These are phyloP conservation scores for Hycleus phaleratus DNA, from an alignment of 1,140 invertebrate genomes.

Conservation along the genomic window DNA sequence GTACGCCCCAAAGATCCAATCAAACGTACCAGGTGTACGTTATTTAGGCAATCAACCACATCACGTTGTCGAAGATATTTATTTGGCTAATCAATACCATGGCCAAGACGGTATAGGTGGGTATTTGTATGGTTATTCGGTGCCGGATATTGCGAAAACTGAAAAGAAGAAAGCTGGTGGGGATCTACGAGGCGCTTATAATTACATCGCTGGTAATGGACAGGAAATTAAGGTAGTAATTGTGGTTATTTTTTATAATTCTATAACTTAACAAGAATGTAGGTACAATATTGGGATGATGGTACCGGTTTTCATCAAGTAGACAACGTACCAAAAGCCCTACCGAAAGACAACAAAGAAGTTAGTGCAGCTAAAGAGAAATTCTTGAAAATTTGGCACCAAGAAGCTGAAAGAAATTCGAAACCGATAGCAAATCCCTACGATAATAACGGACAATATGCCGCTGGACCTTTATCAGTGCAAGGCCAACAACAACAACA, in stretches of 20 bases:
- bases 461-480: slow-evolving; percentile 19
- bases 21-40: slow-evolving; percentile 42
- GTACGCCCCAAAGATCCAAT: slow-evolving; percentile 46
- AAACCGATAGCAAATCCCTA: slow-evolving; percentile 29
- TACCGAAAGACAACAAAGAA: slow-evolving; percentile 51
- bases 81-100: slow-evolving; percentile 55
- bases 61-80: slow-evolving; percentile 58
- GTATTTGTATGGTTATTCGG: slow-evolving; percentile 55
- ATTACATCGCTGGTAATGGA: slow-evolving; percentile 42
- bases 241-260: too few species aligned
- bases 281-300: slow-evolving; percentile 50
- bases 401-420: slow-evolving; percentile 48
- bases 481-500: slow-evolving; percentile 9
- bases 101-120: slow-evolving; percentile 52
- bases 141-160: slow-evolving; percentile 55
- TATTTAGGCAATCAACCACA: slow-evolving; percentile 50
- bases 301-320: slow-evolving; percentile 57
- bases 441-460: slow-evolving; percentile 24
- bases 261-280: too few species aligned
- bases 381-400: slow-evolving; percentile 53
- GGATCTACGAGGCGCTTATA: slow-evolving; percentile 46
- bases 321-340: slow-evolving; percentile 54
- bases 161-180: slow-evolving; percentile 46
- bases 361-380: slow-evolving; percentile 53
- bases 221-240: slow-evolving; percentile 46